Conservation (phyloP, 2,113 vertebrate genomes). For the Eubucco bourcierii region DNA sequence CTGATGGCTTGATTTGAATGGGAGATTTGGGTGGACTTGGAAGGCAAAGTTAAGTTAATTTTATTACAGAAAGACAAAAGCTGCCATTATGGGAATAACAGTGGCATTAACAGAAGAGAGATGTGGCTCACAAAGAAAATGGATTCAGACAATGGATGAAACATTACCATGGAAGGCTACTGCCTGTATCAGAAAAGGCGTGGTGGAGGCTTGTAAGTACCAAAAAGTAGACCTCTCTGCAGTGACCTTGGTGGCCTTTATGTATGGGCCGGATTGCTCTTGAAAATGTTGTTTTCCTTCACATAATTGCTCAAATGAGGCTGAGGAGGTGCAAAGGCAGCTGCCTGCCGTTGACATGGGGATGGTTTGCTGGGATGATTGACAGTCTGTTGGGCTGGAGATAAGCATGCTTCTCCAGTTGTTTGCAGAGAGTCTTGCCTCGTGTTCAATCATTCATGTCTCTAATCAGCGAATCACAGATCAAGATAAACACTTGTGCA, state of each 20-base stretch:
- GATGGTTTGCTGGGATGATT: not conserved
- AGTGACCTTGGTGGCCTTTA: not conserved
- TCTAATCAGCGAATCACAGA: slow-evolving; percentile 30
- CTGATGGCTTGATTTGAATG: not conserved
- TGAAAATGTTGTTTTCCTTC: not conserved
- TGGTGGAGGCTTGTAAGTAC: fast-evolving
- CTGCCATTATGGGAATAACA: not conserved
- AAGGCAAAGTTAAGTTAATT: not conserved
- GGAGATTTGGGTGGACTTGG: not conserved
- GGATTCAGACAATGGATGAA: not conserved
- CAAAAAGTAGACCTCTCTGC: not conserved
- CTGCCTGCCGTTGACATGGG: not conserved
- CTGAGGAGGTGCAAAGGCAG: not conserved
- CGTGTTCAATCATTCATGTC: not conserved
- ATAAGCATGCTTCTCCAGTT: slow-evolving; percentile 7
- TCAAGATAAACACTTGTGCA: not conserved
- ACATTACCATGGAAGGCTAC: not conserved
- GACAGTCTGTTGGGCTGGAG: not conserved
- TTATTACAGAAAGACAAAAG: not conserved
- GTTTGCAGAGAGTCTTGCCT: slow-evolving; percentile 18
- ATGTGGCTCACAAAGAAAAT: not conserved
- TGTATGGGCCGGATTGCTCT: not conserved
- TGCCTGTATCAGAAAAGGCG: not conserved
- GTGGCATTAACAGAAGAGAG: not conserved
- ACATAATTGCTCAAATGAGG: not conserved